Evolutionary conservation across 2,888 invertebrate species (phyloP).

Genomic region (Nomada goodeniana): DNA sequence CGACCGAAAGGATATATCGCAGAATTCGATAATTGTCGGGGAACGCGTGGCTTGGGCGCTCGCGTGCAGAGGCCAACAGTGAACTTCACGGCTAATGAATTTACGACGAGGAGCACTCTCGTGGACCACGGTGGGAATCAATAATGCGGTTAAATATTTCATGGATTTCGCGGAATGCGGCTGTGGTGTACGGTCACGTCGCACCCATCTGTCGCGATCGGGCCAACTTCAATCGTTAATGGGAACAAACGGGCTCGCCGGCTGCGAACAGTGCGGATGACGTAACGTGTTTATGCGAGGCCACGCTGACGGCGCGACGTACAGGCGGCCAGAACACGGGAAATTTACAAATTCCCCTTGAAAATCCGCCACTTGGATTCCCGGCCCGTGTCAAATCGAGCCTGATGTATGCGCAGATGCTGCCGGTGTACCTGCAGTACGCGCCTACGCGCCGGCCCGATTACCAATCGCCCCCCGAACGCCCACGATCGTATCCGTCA

Average conservation of each 20-base stretch:
- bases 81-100: constrained; percentile 76
- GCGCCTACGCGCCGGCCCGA: constrained; percentile 62
- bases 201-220: constrained; percentile 81
- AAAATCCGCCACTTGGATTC: constrained; percentile 72
- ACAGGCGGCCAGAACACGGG: constrained; percentile 59
- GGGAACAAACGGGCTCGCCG: constrained; percentile 77
- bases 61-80: constrained; percentile 66
- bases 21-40: constrained; percentile 72
- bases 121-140: constrained; percentile 78
- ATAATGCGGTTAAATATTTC: constrained; percentile 82
- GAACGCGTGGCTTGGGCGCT: constrained; percentile 59
- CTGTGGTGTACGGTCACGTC: constrained; percentile 79
- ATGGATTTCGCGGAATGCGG: constrained; percentile 80
- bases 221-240: constrained; percentile 81
- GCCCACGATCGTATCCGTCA: constrained; percentile 51
- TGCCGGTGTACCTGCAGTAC: constrained; percentile 66
- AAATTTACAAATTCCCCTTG: constrained; percentile 77
- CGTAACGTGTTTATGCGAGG: constrained; percentile 71
- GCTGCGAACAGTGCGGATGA: constrained; percentile 69
- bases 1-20: constrained; percentile 69
- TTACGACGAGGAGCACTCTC: constrained; percentile 75
- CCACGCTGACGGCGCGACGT: constrained; percentile 60
- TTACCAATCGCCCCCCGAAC: constrained; percentile 59
- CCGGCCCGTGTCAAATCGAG: constrained; percentile 68
- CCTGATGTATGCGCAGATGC: constrained; percentile 76